Conservation (phyloP, 2,797 vertebrate genomes). For the Eidolon dupreanum region DNA sequence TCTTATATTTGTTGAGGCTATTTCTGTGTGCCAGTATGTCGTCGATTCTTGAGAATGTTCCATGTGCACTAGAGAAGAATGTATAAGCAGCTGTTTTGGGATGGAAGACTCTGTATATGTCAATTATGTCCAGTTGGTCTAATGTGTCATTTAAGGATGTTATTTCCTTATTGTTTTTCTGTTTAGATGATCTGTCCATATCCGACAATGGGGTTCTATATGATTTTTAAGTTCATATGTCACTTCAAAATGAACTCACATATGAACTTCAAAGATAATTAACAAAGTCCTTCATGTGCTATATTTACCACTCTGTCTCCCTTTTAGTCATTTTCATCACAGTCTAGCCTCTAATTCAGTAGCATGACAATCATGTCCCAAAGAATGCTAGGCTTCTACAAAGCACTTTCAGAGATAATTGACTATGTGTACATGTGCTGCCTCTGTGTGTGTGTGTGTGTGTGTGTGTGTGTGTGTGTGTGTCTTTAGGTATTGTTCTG, state of each 20-base stretch:
- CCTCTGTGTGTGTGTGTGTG: neutral
- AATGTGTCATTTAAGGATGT: too few species aligned
- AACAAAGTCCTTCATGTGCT: neutral
- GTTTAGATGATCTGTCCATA: too few species aligned
- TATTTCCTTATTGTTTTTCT: too few species aligned
- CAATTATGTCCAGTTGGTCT: too few species aligned
- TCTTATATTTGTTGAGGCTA: too few species aligned
- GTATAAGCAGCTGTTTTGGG: too few species aligned
- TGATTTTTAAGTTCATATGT: neutral
- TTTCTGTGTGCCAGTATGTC: too few species aligned
- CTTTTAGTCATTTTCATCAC: neutral
- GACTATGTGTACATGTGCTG: neutral
- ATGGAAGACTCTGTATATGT: too few species aligned
- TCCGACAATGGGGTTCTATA: too few species aligned
- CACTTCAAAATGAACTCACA: neutral
- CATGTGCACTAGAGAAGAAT: too few species aligned
- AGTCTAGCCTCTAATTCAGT: neutral
- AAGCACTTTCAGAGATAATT: neutral
- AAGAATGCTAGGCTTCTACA: neutral
- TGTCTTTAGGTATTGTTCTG: neutral
- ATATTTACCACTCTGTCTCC: neutral
- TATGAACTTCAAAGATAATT: constrained; percentile 25
- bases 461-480: too few species aligned
- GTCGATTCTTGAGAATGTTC: too few species aligned
- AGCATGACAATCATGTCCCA: neutral